Conservation (phyloP, 1,140 invertebrate species). For the Sinonovacula constricta region DNA sequence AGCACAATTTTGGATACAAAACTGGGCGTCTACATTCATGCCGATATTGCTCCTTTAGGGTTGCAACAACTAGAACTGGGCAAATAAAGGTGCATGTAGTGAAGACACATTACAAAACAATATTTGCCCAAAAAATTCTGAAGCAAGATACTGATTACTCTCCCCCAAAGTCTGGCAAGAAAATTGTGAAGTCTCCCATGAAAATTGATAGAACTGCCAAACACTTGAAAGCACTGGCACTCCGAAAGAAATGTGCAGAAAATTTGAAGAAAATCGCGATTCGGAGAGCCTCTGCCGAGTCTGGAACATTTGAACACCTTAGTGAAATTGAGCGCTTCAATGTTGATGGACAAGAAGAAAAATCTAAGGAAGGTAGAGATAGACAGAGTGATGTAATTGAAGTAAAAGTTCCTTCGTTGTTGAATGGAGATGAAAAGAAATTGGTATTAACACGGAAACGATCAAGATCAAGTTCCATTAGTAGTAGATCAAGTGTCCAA, state of each 20-base stretch:
- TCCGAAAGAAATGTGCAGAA: constrained; percentile 31
- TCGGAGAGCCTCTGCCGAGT: neutral
- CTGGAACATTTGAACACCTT: neutral
- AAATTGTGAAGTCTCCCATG: neutral
- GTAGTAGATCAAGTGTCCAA: constrained; percentile 23
- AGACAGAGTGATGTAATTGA: constrained; percentile 20
- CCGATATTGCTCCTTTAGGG: constrained; percentile 29
- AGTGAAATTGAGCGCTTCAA: neutral
- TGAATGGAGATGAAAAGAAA: neutral
- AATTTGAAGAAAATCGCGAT: constrained; percentile 32
- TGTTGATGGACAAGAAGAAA: neutral
- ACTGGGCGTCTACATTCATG: constrained; percentile 13
- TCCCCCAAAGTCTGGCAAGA: constrained; percentile 3
- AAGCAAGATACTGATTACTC: too few relatives aligned
- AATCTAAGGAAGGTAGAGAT: constrained; percentile 7
- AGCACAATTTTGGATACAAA: constrained; percentile 26
- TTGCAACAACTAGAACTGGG: constrained; percentile 7
- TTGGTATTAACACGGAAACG: neutral
- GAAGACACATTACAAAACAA: constrained; percentile 1
- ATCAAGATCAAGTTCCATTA: constrained; percentile 38
- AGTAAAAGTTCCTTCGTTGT: neutral
- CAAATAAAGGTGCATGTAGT: constrained; percentile 23
- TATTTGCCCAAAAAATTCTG: too few relatives aligned
- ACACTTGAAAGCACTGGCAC: constrained; percentile 24
- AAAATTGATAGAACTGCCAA: constrained; percentile 13